Conservation (phyloP, 1,140 invertebrate species). For the Pomacea maculata region DNA sequence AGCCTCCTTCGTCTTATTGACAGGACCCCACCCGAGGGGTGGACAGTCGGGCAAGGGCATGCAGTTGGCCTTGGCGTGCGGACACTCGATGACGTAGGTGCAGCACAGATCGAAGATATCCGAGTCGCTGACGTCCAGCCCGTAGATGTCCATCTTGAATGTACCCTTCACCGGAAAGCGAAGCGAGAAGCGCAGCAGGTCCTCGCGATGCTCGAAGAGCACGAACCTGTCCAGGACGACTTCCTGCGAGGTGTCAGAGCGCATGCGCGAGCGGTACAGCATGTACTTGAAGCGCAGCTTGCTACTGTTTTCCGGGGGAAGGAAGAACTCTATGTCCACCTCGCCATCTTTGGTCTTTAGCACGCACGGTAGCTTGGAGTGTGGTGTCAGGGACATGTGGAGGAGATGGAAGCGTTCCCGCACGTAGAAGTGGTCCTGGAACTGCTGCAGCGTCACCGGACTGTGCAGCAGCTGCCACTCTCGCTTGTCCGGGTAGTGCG, state of each 20-base stretch:
- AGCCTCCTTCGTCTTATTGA: constrained; percentile 44
- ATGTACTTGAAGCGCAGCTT: constrained; percentile 57
- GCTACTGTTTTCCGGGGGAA: constrained; percentile 43
- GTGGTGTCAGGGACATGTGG: constrained; percentile 34
- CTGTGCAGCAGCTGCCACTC: constrained; percentile 55
- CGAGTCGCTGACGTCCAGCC: constrained; percentile 49
- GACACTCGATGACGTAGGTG: constrained; percentile 58
- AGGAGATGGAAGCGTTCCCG: constrained; percentile 58
- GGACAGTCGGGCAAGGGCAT: constrained; percentile 57
- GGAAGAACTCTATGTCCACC: constrained; percentile 48
- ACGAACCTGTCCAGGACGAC: constrained; percentile 54
- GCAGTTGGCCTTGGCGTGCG: constrained; percentile 45
- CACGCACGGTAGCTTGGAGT: constrained; percentile 32
- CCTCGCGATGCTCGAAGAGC: constrained; percentile 52
- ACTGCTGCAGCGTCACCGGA: constrained; percentile 41
- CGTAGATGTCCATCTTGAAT: constrained; percentile 62
- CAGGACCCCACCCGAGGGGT: constrained; percentile 59
- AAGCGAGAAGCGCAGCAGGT: constrained; percentile 47
- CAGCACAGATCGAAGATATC: constrained; percentile 58
- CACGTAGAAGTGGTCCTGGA: constrained; percentile 49
- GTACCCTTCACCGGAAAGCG: constrained; percentile 55
- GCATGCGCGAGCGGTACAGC: constrained; percentile 43
- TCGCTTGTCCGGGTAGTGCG: constrained; percentile 55
- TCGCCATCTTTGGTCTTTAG: constrained; percentile 47
- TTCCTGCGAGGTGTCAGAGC: constrained; percentile 30